Evolutionary conservation across 1,140 invertebrate genomes (phyloP).

Genomic region (Vanessa atalanta): DNA sequence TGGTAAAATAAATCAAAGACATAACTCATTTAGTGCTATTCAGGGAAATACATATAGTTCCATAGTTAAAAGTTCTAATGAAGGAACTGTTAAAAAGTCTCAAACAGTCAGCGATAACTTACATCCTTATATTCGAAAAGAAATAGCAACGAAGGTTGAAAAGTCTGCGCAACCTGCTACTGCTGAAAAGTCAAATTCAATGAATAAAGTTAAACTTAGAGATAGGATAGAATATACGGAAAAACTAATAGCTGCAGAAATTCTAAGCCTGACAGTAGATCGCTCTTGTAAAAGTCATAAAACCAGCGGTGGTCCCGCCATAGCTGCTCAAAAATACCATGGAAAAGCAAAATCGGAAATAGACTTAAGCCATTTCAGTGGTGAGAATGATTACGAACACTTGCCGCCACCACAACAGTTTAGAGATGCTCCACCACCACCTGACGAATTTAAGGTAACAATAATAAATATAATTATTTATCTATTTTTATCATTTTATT

Average conservation of each 20-base stretch:
- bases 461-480: neutral
- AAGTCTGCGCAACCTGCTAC: constrained; percentile 30
- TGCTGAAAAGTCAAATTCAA: constrained; percentile 58
- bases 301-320: constrained; percentile 46
- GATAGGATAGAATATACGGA: constrained; percentile 80
- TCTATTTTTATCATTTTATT: neutral
- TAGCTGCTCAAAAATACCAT: constrained; percentile 62
- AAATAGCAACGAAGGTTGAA: constrained; percentile 62
- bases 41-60: constrained; percentile 66
- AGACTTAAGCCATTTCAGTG: constrained; percentile 78
- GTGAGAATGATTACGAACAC: constrained; percentile 86
- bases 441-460: constrained; percentile 84
- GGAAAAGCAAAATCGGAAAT: constrained; percentile 82
- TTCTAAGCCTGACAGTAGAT: constrained; percentile 75
- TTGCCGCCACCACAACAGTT: constrained; percentile 92
- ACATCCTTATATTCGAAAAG: constrained; percentile 79
- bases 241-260: constrained; percentile 78
- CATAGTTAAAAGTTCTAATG: constrained; percentile 56
- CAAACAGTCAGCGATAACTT: constrained; percentile 74
- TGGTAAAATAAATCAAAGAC: constrained; percentile 68
- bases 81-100: constrained; percentile 73
- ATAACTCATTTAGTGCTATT: constrained; percentile 78
- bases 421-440: constrained; percentile 88
- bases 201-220: constrained; percentile 70
- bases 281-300: constrained; percentile 68